Conservation (phyloP, 2,113 vertebrate genomes). For the Corydoras sp. region DNA sequence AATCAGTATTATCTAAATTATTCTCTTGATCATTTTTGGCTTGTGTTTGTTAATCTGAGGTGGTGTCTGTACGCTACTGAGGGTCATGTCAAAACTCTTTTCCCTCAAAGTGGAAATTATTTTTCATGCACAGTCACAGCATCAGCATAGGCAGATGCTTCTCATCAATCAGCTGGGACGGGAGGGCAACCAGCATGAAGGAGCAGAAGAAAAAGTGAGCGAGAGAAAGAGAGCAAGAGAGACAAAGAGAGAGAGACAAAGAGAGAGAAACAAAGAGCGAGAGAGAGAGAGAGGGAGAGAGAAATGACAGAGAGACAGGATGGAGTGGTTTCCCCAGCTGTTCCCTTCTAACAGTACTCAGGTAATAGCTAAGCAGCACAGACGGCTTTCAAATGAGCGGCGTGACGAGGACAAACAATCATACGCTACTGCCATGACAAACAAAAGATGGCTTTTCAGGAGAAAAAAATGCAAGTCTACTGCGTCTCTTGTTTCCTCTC, state of each 20-base stretch:
- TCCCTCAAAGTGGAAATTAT: conserved; percentile 33
- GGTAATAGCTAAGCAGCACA: conserved; percentile 55
- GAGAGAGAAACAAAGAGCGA: no score
- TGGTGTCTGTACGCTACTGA: conserved; percentile 6
- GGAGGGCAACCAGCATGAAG: neutral
- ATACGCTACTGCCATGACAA: conserved; percentile 22
- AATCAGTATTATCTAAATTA: no score
- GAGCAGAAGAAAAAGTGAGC: neutral
- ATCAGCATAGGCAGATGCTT: conserved; percentile 44
- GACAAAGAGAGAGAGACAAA: no score
- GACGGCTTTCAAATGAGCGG: conserved; percentile 48
- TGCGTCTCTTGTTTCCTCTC: conserved; percentile 34
- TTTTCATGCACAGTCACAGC: conserved; percentile 36
- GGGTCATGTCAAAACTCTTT: conserved; percentile 20
- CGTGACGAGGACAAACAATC: conserved; percentile 39
- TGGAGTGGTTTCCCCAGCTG: conserved; percentile 47
- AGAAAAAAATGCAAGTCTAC: conserved; percentile 32
- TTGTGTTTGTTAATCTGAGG: conserved; percentile 1
- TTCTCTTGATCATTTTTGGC: no score
- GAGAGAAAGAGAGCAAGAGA: no score
- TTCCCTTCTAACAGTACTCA: conserved; percentile 62
- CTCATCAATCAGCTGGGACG: conserved; percentile 41
- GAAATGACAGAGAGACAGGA: neutral
- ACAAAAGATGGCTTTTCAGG: conserved; percentile 49
- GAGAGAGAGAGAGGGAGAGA: neutral